Base-by-base conservation (phyloP, 1,140 invertebrate species). In the Drosophila seguyi region DNA sequence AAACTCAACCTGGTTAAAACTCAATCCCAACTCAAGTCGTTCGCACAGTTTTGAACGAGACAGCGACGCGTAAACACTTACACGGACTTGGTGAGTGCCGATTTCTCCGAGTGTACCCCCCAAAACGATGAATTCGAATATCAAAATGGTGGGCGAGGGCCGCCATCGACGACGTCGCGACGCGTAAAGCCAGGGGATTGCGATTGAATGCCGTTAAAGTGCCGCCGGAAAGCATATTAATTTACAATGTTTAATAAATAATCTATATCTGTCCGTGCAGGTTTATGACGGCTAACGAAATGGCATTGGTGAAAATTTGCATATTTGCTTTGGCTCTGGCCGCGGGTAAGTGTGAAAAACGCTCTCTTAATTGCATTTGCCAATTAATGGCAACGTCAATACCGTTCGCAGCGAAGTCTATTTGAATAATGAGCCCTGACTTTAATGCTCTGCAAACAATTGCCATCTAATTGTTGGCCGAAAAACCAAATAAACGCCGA, bases 221-320 rank as follows among this genome's bases (percentile, higher is more conserved):
- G 62, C 22, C 47, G 62, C 25, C 47, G 55, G 58, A 44, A 39
- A 52, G 38, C 31, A 67, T 74, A 60, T 73, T 48, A 79, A 57
- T 59, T 48, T 60, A 27, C 31, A 38, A 62, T 60, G 77, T 73
- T 39, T 60, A 47, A 34, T 50, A 75, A 62, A 48, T 69, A 59
- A 68, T 62, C 71, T 68, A 56, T 62, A 58, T 85, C 58, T 90
- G 66, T 78, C 50, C 61, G 59, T 60, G 63, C 76, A 87, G 84
- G 67, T 84, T 66, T n/a, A 79, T 59, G 59, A 61, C 71, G 53
- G 63, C 68, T 68, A 65, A 75, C 69, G 74, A 81, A 81, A 92
- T 92, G 91, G 91, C 81, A 75, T 62, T 77, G 67, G 48, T 91
- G 34, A 92, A 91, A 79, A 79, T 92, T 74, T 91, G 91, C 79